Conservation (phyloP, 2,888 invertebrate species). For the Ornithoptera priamus region DNA sequence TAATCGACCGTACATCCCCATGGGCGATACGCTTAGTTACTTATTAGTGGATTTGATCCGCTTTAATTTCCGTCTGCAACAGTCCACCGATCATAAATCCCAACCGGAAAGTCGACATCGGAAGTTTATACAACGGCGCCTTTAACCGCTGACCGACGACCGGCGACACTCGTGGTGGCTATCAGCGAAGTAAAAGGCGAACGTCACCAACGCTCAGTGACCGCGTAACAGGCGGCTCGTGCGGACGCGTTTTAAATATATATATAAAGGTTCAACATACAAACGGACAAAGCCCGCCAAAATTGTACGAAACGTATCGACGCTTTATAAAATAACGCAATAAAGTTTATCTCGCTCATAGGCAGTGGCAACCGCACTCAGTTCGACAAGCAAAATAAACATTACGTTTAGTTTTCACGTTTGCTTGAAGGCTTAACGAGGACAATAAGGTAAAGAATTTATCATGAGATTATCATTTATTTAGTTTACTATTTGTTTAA, state of each 20-base stretch:
- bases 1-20: constrained; percentile 32
- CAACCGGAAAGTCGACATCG: constrained; percentile 68
- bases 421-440: constrained; percentile 41
- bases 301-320: constrained; percentile 30
- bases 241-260: constrained; percentile 50
- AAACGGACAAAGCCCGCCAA: constrained; percentile 49
- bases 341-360: constrained; percentile 37
- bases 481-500: constrained; percentile 33
- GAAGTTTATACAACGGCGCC: constrained; percentile 52
- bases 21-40: constrained; percentile 27
- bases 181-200: constrained; percentile 65
- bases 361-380: constrained; percentile 46
- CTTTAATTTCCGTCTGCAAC: constrained; percentile 40
- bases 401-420: constrained; percentile 39
- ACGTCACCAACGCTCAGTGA: constrained; percentile 54
- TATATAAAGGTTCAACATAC: constrained; percentile 33
- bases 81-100: constrained; percentile 42
- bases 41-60: constrained; percentile 37
- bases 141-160: constrained; percentile 45
- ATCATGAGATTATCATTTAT: constrained; percentile 34
- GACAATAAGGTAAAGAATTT: constrained; percentile 52
- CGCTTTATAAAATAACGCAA: constrained; percentile 28
- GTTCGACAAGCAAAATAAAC: constrained; percentile 42
- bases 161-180: constrained; percentile 52
- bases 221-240: constrained; percentile 59